A percentile compares a stretch with the other conserved stretches of the same genome.
phyloP scores from a whole-genome alignment of 1,140 invertebrate species.

The Rhagoletis pomonella region DNA sequence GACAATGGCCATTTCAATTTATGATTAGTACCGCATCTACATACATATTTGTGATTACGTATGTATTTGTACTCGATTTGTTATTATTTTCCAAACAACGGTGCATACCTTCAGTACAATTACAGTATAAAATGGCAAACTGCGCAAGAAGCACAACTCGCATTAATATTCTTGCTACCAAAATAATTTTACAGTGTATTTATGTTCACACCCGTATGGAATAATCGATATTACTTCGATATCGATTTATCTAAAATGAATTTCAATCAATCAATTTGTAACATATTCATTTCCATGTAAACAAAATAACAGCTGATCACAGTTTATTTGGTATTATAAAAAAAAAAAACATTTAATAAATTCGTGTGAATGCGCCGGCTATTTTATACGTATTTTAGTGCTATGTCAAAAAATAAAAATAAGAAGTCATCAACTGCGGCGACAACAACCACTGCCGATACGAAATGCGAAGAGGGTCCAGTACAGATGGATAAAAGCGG shows the following conservation, averaged over 20 bases:
- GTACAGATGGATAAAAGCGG: conserved; percentile 78
- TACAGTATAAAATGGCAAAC: no score
- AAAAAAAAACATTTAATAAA: background rate
- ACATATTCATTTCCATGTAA: background rate
- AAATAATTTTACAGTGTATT: no score
- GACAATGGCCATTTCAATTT: no score
- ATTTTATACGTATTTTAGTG: conserved; percentile 20
- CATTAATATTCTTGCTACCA: no score
- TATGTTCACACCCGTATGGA: no score
- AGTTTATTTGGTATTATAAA: background rate
- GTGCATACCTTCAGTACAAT: no score
- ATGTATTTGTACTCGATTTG: no score
- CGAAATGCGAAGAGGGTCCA: conserved; percentile 66
- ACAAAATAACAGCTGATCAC: conserved; percentile 19
- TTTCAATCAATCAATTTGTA: no score
- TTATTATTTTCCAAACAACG: no score
- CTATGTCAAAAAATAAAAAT: conserved; percentile 69
- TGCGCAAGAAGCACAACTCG: no score
- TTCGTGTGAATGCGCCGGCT: conserved; percentile 59
- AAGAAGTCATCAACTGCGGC: conserved; percentile 60
- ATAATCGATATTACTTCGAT: background rate
- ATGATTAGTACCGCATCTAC: no score
- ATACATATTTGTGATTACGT: no score
- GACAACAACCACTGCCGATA: conserved; percentile 36
- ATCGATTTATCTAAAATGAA: background rate